Base-by-base conservation (phyloP, 2,113 vertebrate genomes). In the Cygnus buccinator region DNA sequence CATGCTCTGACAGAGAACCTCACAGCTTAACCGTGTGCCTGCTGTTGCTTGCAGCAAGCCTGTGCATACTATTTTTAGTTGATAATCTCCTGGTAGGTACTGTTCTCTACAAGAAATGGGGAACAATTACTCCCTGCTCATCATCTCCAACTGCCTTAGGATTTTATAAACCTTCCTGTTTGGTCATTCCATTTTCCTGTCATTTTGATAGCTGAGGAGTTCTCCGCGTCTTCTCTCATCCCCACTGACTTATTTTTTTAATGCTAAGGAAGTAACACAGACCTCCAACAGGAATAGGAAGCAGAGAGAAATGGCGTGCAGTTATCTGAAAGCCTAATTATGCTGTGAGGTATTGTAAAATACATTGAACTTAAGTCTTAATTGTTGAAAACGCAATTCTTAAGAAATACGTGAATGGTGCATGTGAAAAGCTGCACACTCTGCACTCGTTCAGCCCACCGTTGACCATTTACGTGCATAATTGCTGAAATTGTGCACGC, bases 401-500 rank as follows among this genome's bases (percentile, higher is more conserved):
- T 80, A 33, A 70, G 79, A 70, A 70, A 21, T 3, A 9, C 0
- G 3, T 77, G 29, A 65, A 25, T 57, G 44, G 57, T 14, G n/a
- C 25, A 11, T 5, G 39, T 37, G 86, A 39, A 31, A 44, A 66
- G 28, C 86, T 57, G 67, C 22, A 4, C 44, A 7, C 41, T 16
- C 46, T 43, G 84, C 35, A 3, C 33, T 74, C 39, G 9, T 31
- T 4, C 65, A 50, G 71, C 23, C 62, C 78, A 23, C 63, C 63
- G 16, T 78, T 92, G 18, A 0, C 61, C 21, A 20, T 41, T 84
- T 43, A 33, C 21, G 4, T 23, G 44, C 6, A 28, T n/a, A 43
- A 63, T 33, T 0, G 0, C 48, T 81, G 48, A 25, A 52, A 4
- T 3, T 73, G 10, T 43, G 23, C 46, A 9, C 31, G 22, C 62